phyloP scores from a whole-genome alignment of 1,140 invertebrate genomes.

The Trichonephila clavipes region DNA sequence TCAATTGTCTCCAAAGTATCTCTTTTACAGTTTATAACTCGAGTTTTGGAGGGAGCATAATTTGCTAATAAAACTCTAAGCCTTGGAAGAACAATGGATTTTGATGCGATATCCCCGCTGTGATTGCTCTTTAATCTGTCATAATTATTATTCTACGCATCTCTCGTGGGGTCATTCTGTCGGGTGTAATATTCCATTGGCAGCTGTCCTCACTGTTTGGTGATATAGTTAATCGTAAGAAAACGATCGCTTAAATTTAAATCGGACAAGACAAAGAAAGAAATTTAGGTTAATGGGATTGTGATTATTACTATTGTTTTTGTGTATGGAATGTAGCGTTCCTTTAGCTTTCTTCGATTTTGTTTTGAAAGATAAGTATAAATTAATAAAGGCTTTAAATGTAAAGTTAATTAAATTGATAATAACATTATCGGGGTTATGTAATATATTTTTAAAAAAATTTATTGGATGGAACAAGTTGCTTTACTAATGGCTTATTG shows the following conservation, averaged over 20 bases:
- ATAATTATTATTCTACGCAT: background rate
- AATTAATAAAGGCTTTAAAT: background rate
- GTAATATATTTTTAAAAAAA: too few relatives aligned
- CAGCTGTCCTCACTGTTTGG: background rate
- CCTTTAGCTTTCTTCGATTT: background rate
- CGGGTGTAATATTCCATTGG: background rate
- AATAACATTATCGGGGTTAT: too few relatives aligned
- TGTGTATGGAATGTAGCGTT: too few relatives aligned
- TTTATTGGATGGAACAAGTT: too few relatives aligned
- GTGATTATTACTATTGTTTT: background rate
- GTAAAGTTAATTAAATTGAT: too few relatives aligned
- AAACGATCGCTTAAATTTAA: background rate
- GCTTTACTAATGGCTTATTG: too few relatives aligned
- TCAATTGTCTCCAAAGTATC: background rate
- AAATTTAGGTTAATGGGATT: background rate
- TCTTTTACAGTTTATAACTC: background rate
- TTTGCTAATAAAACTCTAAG: constrained; percentile 2
- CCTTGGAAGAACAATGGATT: background rate
- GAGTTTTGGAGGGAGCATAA: background rate
- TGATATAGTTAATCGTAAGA: background rate
- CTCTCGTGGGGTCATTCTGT: background rate
- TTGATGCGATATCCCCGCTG: background rate
- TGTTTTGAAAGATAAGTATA: background rate
- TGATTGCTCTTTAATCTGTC: constrained; percentile 6
- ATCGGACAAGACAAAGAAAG: background rate